phyloP scores from a whole-genome alignment of 1,140 invertebrate species.

The Apocrypta bakeri region DNA sequence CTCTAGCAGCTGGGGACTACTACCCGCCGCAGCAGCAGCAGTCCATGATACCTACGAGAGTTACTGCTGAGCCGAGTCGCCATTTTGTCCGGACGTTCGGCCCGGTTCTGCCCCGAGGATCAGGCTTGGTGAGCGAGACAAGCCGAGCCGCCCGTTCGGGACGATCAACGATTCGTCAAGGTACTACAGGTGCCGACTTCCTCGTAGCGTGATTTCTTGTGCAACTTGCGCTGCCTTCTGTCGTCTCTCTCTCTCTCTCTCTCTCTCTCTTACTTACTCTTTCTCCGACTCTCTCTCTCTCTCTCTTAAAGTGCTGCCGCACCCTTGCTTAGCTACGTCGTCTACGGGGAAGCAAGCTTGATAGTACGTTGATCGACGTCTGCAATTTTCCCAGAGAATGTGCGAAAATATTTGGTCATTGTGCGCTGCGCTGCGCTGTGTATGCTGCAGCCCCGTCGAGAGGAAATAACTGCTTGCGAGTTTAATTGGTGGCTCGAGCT shows the following conservation, averaged over 20 bases:
- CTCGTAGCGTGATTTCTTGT: too few species aligned
- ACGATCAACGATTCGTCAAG: slow-evolving; percentile 58
- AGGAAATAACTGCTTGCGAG: slow-evolving; percentile 12
- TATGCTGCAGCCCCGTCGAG: neutral
- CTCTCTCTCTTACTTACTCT: slow-evolving; percentile 11
- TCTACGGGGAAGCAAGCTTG: neutral
- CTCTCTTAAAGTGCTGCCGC: neutral
- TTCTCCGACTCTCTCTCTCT: neutral
- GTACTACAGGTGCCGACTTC: slow-evolving; percentile 39
- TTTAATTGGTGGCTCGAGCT: neutral
- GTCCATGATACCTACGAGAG: slow-evolving; percentile 23
- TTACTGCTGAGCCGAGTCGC: slow-evolving; percentile 66
- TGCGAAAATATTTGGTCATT: slow-evolving; percentile 28
- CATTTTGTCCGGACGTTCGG: slow-evolving; percentile 72
- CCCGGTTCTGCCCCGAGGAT: slow-evolving; percentile 68
- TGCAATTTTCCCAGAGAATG: neutral
- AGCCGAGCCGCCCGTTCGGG: slow-evolving; percentile 57
- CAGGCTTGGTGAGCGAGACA: slow-evolving; percentile 65
- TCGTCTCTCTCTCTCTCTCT: slow-evolving; percentile 27
- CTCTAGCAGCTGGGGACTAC: slow-evolving; percentile 35
- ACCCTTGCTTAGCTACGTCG: neutral
- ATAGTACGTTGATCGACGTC: neutral
- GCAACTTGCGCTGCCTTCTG: neutral
- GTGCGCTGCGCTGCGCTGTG: neutral
- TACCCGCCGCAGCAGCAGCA: slow-evolving; percentile 14